Evolutionary conservation across 2,888 invertebrate genomes (phyloP).

Genomic region (Monoplex corrugatus): DNA sequence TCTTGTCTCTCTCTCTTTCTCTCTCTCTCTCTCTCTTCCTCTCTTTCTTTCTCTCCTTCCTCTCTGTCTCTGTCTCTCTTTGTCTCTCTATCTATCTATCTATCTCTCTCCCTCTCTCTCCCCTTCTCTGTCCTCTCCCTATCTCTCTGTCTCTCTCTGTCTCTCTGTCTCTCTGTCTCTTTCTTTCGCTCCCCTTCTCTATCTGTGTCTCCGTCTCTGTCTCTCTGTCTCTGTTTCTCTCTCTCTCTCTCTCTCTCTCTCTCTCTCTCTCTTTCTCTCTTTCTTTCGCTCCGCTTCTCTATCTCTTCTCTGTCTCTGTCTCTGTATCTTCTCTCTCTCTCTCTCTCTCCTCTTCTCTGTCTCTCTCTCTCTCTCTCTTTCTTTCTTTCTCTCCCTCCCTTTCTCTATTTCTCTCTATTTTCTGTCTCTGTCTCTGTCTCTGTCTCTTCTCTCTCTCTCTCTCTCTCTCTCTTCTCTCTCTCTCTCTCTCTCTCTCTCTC

Average conservation of each 20-base stretch:
- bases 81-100: too few relatives aligned
- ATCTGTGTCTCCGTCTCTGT: too few relatives aligned
- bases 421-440: background rate
- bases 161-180: background rate
- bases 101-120: background rate
- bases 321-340: background rate
- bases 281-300: background rate
- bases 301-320: background rate
- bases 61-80: background rate
- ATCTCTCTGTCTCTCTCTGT: background rate
- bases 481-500: background rate
- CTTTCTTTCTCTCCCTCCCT: background rate
- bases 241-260: background rate
- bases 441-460: background rate
- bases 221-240: background rate
- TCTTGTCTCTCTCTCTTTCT: background rate
- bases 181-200: background rate
- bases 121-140: background rate
- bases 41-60: background rate
- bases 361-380: background rate
- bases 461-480: background rate
- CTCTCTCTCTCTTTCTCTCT: background rate
- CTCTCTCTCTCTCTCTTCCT: constrained; percentile 8
- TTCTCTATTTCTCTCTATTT: background rate
- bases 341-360: background rate